Conservation (phyloP, 2,888 invertebrate species). For the Bugulina stolonifera region DNA sequence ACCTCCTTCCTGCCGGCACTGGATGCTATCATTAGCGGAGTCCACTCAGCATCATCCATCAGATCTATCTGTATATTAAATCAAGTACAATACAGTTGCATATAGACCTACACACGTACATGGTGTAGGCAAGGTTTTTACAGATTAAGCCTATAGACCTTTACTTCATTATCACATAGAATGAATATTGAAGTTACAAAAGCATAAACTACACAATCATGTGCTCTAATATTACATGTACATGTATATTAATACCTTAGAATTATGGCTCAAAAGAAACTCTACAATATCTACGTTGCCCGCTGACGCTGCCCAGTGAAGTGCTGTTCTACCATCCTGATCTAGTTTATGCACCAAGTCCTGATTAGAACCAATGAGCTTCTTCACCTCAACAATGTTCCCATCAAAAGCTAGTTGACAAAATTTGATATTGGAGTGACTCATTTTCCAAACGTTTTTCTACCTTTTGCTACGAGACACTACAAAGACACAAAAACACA, state of each 20-base stretch:
- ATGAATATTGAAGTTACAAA: too few species aligned
- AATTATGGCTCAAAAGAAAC: slow-evolving; percentile 63
- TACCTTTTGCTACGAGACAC: too few species aligned
- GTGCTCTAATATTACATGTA: too few species aligned
- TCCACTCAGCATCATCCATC: slow-evolving; percentile 55
- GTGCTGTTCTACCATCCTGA: slow-evolving; percentile 59
- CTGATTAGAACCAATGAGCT: slow-evolving; percentile 60
- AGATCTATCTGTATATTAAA: background rate
- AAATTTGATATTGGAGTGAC: slow-evolving; percentile 39
- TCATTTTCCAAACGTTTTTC: too few species aligned
- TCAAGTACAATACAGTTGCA: background rate
- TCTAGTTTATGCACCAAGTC: slow-evolving; percentile 56
- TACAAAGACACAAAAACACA: too few species aligned
- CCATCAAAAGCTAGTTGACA: slow-evolving; percentile 68
- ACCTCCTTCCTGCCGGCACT: slow-evolving; percentile 70
- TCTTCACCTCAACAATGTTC: slow-evolving; percentile 64
- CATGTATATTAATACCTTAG: slow-evolving; percentile 64
- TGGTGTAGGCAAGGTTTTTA: too few species aligned
- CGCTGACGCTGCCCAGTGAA: slow-evolving; percentile 78
- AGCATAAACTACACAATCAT: too few species aligned
- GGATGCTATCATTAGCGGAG: slow-evolving; percentile 72
- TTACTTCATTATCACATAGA: too few species aligned
- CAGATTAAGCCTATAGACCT: too few species aligned
- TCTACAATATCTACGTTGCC: slow-evolving; percentile 70
- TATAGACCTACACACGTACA: too few species aligned